Base-by-base conservation (phyloP, 2,797 vertebrate species). In the Anomalospiza imberbis region DNA sequence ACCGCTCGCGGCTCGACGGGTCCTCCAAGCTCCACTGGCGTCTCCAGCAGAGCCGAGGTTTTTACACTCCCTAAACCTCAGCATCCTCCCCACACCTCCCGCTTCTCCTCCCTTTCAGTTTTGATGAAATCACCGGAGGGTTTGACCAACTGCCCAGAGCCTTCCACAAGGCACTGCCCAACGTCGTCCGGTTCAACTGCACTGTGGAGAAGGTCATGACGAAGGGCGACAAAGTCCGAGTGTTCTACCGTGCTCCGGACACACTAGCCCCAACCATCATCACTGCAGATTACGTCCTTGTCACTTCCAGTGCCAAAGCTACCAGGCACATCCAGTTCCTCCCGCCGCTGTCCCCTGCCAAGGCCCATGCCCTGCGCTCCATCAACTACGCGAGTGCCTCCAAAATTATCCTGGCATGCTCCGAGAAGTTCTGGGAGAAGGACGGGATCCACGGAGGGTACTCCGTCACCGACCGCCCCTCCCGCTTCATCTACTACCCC, bases 91-190 rank as follows among this genome's bases (percentile, higher is more conserved):
- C 38, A 36, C 70, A 6, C 13, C 45, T 51, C 12, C 29, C 2
- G 0, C 65, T 65, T 12, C n/a, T 40, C 40, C 48, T 62, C 51
- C 67, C 17, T 66, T 42, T 9, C 96, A 99, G 98, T 45, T 99
- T 99, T 51, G 97, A 84, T 4, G 98, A 99, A 85, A 98, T 99
- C 95, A 96, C 95, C 0, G 98, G 96, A 2, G 99, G 99, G 6
- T 98, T 98, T 31, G 98, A 99, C 74, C 96, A 98, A 7, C 97
- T 99, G 29, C 96, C 98, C 16, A 70, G 38, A 4, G 96, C 97
- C 66, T 98, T 99, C 86, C 88, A 96, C 11, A 3, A 92, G 40
- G n/a, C 65, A 0, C 83, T 99, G 54, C 98, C 98, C 6, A 58
- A 96, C 10, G 97, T 97, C 6, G 66, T 98, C 72, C 95, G n/a